Conservation (phyloP, 2,888 invertebrate genomes). For the Oscheius sp. region DNA sequence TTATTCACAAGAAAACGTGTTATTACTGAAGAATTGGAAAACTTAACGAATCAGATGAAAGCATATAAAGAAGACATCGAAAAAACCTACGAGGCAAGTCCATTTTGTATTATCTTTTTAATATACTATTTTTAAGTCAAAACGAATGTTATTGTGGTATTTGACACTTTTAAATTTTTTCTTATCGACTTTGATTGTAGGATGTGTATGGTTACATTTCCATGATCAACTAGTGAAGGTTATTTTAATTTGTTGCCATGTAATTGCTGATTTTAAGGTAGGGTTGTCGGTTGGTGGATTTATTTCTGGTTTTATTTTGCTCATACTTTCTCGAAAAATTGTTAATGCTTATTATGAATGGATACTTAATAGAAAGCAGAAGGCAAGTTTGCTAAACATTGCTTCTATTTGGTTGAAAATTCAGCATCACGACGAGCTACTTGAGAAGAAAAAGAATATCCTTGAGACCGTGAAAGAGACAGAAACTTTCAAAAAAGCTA, state of each 20-base stretch:
- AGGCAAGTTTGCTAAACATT: background rate
- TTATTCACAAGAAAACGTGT: slow-evolving; percentile 5
- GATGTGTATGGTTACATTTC: slow-evolving; percentile 3
- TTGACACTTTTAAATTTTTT: slow-evolving; percentile 18
- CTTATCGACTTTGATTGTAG: background rate
- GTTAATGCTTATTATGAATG: slow-evolving; percentile 22
- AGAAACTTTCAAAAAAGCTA: slow-evolving; percentile 93
- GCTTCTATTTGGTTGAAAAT: background rate
- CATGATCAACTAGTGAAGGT: slow-evolving; percentile 6
- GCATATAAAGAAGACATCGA: slow-evolving; percentile 23
- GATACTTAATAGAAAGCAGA: slow-evolving; percentile 21
- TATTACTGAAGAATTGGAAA: slow-evolving; percentile 22
- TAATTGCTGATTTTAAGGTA: slow-evolving; percentile 2
- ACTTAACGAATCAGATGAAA: slow-evolving; percentile 19
- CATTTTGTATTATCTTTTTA: too few species aligned
- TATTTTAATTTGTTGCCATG: background rate
- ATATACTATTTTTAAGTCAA: slow-evolving; percentile 1
- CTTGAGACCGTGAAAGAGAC: slow-evolving; percentile 95
- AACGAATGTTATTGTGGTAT: slow-evolving; percentile 19
- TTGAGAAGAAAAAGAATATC: slow-evolving; percentile 74
- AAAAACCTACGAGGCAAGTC: slow-evolving; percentile 20
- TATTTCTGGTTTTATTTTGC: slow-evolving; percentile 9
- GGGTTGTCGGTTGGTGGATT: background rate
- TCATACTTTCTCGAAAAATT: slow-evolving; percentile 1
- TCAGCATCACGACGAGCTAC: slow-evolving; percentile 40